Conservation (phyloP, 2,888 invertebrate genomes). For the Trachelus iudaicus region DNA sequence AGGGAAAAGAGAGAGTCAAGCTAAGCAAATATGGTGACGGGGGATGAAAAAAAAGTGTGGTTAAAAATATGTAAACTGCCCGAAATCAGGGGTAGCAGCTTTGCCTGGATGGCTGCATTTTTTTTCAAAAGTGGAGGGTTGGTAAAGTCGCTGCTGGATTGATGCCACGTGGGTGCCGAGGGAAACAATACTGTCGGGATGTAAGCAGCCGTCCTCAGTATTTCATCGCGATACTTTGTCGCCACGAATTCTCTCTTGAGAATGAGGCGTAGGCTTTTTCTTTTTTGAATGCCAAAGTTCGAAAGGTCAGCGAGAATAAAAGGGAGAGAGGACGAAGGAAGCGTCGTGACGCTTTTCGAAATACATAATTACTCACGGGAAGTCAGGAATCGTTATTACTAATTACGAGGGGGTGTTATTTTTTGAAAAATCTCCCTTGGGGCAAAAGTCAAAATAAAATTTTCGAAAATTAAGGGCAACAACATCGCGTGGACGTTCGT, state of each 20-base stretch:
- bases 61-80: slow-evolving; percentile 21
- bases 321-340: background rate
- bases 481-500: too few relatives aligned
- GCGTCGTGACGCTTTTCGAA: background rate
- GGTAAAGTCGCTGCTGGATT: slow-evolving; percentile 16
- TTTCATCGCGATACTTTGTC: slow-evolving; percentile 24
- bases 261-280: background rate
- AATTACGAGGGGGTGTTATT: background rate
- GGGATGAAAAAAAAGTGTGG: slow-evolving; percentile 16
- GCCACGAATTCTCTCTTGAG: background rate
- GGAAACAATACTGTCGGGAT: slow-evolving; percentile 20
- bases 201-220: slow-evolving; percentile 18
- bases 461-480: too few relatives aligned
- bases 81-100: background rate
- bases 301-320: background rate
- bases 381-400: background rate
- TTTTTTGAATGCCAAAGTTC: background rate
- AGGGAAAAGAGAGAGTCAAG: background rate
- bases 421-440: background rate
- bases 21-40: slow-evolving; percentile 19
- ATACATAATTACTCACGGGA: background rate
- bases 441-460: too few relatives aligned
- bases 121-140: background rate
- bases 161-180: slow-evolving; percentile 23
- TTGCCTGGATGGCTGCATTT: too few relatives aligned